Evolutionary conservation across 2,888 invertebrate genomes (phyloP).

Genomic region (Ophion ventricosus): DNA sequence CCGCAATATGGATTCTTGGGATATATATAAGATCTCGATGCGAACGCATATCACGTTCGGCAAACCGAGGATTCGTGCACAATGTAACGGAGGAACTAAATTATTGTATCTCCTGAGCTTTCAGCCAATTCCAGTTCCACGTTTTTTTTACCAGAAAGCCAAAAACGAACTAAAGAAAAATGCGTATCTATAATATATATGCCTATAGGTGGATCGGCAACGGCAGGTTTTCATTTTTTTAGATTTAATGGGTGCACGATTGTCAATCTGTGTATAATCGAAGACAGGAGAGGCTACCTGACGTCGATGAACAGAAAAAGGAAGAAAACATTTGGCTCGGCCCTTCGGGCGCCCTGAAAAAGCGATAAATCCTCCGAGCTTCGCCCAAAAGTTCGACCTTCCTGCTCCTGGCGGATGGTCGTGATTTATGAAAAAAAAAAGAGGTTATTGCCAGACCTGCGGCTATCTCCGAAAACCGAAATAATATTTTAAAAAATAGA

Average conservation of each 20-base stretch:
- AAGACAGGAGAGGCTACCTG: slow-evolving; percentile 39
- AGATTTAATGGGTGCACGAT: slow-evolving; percentile 45
- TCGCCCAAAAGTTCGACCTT: slow-evolving; percentile 61
- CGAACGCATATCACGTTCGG: slow-evolving; percentile 35
- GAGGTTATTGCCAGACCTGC: slow-evolving; percentile 54
- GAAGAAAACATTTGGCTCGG: slow-evolving; percentile 46
- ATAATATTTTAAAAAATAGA: slow-evolving; percentile 18
- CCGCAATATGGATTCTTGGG: neutral
- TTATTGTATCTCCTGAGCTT: slow-evolving; percentile 12
- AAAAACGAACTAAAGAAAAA: slow-evolving; percentile 14
- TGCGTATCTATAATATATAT: slow-evolving; percentile 2
- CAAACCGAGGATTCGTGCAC: slow-evolving; percentile 31
- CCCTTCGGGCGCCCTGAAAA: slow-evolving; percentile 38
- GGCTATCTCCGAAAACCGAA: slow-evolving; percentile 21
- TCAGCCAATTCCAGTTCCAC: neutral
- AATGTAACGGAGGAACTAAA: neutral
- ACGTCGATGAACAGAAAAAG: slow-evolving; percentile 41
- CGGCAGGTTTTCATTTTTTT: slow-evolving; percentile 37
- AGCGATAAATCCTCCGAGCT: slow-evolving; percentile 60
- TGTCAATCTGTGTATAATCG: slow-evolving; percentile 45
- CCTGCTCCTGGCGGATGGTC: slow-evolving; percentile 62
- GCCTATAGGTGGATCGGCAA: neutral
- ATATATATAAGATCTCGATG: slow-evolving; percentile 24
- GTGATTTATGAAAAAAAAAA: slow-evolving; percentile 64
- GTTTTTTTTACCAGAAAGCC: slow-evolving; percentile 9